Conservation (phyloP, 2,888 invertebrate genomes). For the Cephus spinipes region DNA sequence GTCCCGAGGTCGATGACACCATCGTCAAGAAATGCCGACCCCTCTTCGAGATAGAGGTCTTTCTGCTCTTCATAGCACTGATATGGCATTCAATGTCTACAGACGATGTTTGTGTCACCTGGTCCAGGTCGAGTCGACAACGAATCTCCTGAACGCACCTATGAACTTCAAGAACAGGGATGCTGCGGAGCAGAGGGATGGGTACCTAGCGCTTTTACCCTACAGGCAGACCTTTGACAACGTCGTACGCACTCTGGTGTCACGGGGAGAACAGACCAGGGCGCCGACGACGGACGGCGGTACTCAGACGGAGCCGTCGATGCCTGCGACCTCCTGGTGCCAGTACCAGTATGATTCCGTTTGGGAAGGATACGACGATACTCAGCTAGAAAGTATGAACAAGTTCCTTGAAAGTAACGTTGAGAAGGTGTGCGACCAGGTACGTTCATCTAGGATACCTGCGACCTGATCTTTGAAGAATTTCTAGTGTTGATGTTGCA, state of each 20-base stretch:
- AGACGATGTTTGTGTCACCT: background rate
- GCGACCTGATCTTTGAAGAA: background rate
- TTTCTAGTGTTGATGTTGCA: background rate
- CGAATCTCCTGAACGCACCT: constrained; percentile 48
- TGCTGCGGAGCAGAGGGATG: constrained; percentile 74
- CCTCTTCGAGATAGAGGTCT: constrained; percentile 77
- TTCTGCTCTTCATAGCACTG: background rate
- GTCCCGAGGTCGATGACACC: constrained; percentile 72
- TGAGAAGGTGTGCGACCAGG: constrained; percentile 51
- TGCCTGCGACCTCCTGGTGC: constrained; percentile 77
- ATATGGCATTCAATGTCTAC: background rate
- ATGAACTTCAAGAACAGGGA: constrained; percentile 70
- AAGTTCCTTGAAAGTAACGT: constrained; percentile 48
- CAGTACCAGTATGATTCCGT: constrained; percentile 71
- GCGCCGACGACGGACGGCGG: constrained; percentile 66
- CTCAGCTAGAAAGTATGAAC: constrained; percentile 50
- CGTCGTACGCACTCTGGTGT: constrained; percentile 71
- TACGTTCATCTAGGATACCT: constrained; percentile 21
- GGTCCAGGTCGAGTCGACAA: constrained; percentile 40
- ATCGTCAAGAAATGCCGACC: constrained; percentile 70
- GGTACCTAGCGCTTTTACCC: constrained; percentile 76
- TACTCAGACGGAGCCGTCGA: constrained; percentile 77
- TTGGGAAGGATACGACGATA: constrained; percentile 45
- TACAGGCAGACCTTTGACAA: constrained; percentile 70
- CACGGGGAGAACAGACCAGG: constrained; percentile 72